These are phyloP conservation scores for Pimephales promelas DNA, from an alignment of 2,113 vertebrate species.

Conservation along the genomic window DNA sequence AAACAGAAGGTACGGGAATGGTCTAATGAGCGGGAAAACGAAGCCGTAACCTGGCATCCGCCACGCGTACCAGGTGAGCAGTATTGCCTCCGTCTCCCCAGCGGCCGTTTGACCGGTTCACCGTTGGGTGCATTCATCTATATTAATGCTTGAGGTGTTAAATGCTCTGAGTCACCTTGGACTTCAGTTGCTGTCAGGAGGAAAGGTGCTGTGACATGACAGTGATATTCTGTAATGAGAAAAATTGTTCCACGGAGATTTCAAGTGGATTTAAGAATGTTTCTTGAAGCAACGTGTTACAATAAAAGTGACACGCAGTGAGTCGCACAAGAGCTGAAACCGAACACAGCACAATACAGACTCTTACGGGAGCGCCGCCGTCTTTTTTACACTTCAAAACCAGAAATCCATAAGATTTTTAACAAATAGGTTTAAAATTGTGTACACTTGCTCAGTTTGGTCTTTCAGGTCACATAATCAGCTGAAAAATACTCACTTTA, in stretches of 20 bases:
- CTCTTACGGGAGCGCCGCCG: neutral
- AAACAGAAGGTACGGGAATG: constrained; percentile 56
- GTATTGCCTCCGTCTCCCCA: constrained; percentile 65
- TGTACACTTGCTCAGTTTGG: neutral
- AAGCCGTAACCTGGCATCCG: constrained; percentile 55
- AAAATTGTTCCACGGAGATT: constrained; percentile 40
- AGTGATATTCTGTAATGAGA: constrained; percentile 50
- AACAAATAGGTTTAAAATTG: neutral
- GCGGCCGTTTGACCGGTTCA: constrained; percentile 65
- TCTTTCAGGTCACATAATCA: neutral
- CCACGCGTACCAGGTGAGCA: constrained; percentile 59
- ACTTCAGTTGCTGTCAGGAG: constrained; percentile 29
- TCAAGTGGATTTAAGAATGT: constrained; percentile 18
- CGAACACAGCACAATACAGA: neutral
- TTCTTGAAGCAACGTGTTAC: constrained; percentile 8
- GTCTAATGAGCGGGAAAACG: constrained; percentile 72
- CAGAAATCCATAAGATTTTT: neutral
- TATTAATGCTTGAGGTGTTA: constrained; percentile 48
- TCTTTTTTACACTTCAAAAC: neutral
- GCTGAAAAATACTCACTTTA: neutral
- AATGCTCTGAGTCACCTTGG: constrained; percentile 51
- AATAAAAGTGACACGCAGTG: constrained; percentile 15
- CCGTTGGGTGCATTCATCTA: constrained; percentile 42
- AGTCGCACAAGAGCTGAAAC: neutral
- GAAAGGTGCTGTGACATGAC: constrained; percentile 37